Percentiles rank a stretch among this genome's conserved stretches.
phyloP scores from a whole-genome alignment of 2,113 vertebrate species.

The Ceyx margarethae region DNA sequence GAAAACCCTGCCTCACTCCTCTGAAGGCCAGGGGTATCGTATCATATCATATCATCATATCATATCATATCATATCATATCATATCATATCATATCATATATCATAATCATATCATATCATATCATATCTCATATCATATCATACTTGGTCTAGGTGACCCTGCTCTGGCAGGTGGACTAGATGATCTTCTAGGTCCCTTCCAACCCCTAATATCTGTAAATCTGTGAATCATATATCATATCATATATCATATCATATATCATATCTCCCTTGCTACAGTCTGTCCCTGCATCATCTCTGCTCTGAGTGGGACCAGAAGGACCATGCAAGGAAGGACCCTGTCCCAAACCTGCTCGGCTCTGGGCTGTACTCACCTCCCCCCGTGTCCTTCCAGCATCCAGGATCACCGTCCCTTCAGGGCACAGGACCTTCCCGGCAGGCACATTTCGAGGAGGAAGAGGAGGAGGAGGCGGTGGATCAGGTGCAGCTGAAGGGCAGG shows the following conservation, averaged over 20 bases:
- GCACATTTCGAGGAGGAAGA: not conserved
- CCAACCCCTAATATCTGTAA: too few species aligned
- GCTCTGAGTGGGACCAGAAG: fast-evolving
- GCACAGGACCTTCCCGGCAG: not conserved
- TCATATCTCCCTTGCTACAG: not conserved
- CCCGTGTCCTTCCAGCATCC: not conserved
- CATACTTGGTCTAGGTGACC: not conserved
- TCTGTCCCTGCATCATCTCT: not conserved
- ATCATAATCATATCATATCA: too few species aligned
- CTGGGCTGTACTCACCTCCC: not conserved
- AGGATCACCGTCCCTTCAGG: not conserved
- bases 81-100: too few species aligned
- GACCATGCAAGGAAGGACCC: not conserved
- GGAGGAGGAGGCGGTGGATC: not conserved
- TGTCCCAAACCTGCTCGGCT: not conserved
- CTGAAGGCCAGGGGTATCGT: too few species aligned
- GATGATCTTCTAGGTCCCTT: too few species aligned
- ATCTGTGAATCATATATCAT: not conserved
- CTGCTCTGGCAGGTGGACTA: too few species aligned
- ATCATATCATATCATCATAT: too few species aligned
- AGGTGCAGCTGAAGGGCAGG: not conserved
- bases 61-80: too few species aligned
- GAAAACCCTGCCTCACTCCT: not conserved
- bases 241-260: not conserved
- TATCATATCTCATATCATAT: not conserved